These are phyloP conservation scores for Aphaenogaster rudis DNA, from an alignment of 1,140 invertebrate genomes.

Conservation along the genomic window DNA sequence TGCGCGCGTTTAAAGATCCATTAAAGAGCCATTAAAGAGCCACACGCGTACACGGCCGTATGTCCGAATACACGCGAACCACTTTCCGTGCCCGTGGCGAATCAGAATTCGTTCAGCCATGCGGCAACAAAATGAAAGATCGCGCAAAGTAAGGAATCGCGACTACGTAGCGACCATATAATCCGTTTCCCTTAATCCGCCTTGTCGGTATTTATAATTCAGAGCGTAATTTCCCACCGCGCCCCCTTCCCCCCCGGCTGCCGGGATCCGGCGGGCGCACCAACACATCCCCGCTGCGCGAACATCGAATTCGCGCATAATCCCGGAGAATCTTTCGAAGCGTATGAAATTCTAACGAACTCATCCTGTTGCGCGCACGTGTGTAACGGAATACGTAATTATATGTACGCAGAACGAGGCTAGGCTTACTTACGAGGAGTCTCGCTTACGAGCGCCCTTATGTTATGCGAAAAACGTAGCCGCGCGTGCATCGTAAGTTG, in stretches of 20 bases:
- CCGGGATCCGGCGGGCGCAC: conserved; percentile 33
- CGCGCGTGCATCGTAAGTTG: background rate
- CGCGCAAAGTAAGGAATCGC: conserved; percentile 34
- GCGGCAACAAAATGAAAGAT: conserved; percentile 52
- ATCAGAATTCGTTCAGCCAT: conserved; percentile 15
- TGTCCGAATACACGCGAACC: background rate
- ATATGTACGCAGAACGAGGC: background rate
- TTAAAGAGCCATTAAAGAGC: conserved; percentile 12
- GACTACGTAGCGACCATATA: conserved; percentile 50
- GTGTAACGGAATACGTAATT: conserved; percentile 59
- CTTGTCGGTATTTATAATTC: conserved; percentile 64
- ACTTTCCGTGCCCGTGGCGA: background rate
- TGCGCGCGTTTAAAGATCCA: conserved; percentile 20
- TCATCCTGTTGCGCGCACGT: conserved; percentile 56
- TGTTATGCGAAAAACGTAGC: background rate
- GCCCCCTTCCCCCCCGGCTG: background rate
- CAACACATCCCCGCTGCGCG: conserved; percentile 40
- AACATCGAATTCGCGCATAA: conserved; percentile 65
- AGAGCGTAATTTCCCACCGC: conserved; percentile 50
- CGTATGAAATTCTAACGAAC: conserved; percentile 64
- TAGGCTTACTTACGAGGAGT: conserved; percentile 11
- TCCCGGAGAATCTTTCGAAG: conserved; percentile 61
- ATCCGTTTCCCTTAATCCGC: conserved; percentile 62
- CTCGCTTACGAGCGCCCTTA: background rate
- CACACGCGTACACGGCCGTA: too few relatives aligned